phyloP scores from a whole-genome alignment of 2,113 vertebrate species.

The Strix uralensis region DNA sequence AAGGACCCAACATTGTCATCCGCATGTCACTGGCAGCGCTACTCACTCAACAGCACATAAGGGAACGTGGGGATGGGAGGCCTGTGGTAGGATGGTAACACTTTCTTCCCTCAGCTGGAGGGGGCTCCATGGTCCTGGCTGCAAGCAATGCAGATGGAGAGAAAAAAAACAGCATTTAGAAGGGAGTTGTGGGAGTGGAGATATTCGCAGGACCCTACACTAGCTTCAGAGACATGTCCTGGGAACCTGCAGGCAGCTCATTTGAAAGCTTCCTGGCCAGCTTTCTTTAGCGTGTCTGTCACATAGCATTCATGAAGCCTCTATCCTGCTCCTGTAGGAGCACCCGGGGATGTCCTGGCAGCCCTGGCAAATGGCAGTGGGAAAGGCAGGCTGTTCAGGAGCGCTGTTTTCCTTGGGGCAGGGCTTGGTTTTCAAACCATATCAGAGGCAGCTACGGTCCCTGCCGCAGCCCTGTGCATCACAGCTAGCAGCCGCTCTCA shows the following conservation, averaged over 20 bases:
- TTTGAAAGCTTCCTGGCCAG: background rate
- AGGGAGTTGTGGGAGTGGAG: background rate
- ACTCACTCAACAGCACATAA: background rate
- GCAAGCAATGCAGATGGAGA: background rate
- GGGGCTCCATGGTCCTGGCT: background rate
- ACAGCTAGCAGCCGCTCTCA: background rate
- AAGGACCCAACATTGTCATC: background rate
- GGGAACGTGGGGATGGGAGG: fast-evolving
- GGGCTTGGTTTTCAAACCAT: fast-evolving
- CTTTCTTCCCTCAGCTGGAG: background rate
- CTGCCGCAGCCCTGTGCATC: background rate
- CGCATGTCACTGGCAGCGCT: background rate
- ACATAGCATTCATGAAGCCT: fast-evolving
- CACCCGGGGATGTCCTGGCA: background rate
- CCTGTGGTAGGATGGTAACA: background rate
- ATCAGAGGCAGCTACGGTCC: background rate
- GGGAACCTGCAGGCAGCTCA: background rate
- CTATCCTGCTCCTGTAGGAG: background rate
- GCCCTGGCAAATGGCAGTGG: background rate
- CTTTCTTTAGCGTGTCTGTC: background rate
- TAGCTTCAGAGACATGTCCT: background rate
- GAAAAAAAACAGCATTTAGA: background rate
- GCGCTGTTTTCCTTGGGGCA: background rate
- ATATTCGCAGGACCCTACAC: background rate
- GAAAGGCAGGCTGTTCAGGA: background rate